These are phyloP conservation scores for Botia almorhae DNA, from an alignment of 2,797 vertebrate species.

Conservation along the genomic window DNA sequence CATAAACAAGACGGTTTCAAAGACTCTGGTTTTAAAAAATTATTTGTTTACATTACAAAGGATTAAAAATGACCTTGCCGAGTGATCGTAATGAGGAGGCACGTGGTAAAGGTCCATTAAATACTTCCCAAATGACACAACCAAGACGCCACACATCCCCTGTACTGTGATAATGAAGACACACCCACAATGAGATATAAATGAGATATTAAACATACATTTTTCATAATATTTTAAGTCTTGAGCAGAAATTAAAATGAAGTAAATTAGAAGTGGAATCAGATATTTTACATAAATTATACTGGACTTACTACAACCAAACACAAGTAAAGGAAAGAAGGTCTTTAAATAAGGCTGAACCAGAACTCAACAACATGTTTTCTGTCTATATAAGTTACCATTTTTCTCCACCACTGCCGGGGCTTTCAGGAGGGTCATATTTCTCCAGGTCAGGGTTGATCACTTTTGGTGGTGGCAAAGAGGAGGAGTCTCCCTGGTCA, in stretches of 20 bases:
- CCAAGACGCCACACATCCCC: conserved; percentile 93
- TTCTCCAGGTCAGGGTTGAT: conserved; percentile 87
- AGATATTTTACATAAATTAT: neutral
- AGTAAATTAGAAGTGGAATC: too few relatives aligned
- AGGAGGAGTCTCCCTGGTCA: conserved; percentile 78
- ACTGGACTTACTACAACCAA: neutral
- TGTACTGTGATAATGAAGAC: conserved; percentile 74
- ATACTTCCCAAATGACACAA: conserved; percentile 95
- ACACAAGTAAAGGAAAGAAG: neutral
- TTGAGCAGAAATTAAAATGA: neutral
- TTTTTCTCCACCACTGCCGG: conserved; percentile 81
- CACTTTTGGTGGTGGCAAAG: conserved; percentile 76
- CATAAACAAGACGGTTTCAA: neutral
- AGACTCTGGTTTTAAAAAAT: neutral
- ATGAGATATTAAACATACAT: too few relatives aligned
- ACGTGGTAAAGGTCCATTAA: conserved; percentile 89
- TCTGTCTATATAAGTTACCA: conserved; percentile 75
- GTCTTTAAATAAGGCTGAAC: neutral
- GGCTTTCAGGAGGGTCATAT: conserved; percentile 88
- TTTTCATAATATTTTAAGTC: neutral
- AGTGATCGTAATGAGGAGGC: conserved; percentile 87
- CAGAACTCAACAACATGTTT: neutral
- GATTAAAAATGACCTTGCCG: conserved; percentile 80
- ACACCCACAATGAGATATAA: neutral
- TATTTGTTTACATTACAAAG: neutral